These are phyloP conservation scores for Eupithecia centaureata DNA, from an alignment of 2,888 invertebrate genomes.

Conservation along the genomic window DNA sequence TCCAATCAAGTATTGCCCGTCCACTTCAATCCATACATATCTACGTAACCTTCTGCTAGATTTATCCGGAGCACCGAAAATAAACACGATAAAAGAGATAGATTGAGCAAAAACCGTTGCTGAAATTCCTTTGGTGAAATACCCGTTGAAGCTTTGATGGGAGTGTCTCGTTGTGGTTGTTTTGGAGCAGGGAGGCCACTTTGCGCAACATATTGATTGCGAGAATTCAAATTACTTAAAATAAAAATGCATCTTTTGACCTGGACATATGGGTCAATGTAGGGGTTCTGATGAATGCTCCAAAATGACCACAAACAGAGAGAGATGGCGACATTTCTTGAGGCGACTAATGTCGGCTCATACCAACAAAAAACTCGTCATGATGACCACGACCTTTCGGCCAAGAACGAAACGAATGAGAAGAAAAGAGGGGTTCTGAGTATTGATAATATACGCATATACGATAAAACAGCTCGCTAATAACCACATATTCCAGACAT, in stretches of 20 bases:
- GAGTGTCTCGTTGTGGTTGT: constrained; percentile 43
- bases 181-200: constrained; percentile 37
- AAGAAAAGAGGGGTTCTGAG: no score
- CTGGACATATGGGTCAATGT: no score
- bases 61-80: constrained; percentile 31
- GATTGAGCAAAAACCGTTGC: constrained; percentile 39
- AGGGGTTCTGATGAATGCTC: no score
- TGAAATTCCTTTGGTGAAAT: constrained; percentile 39
- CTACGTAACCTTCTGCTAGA: neutral
- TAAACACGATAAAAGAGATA: constrained; percentile 29
- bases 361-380: no score
- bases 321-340: no score
- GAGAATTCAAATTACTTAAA: neutral
- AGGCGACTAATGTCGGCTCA: no score
- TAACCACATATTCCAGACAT: no score
- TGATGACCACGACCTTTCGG: no score
- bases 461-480: no score
- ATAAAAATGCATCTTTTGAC: neutral
- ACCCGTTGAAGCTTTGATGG: constrained; percentile 41
- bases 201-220: constrained; percentile 17
- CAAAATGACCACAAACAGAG: no score
- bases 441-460: no score
- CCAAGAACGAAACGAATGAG: no score
- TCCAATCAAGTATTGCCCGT: constrained; percentile 19
- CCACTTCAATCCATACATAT: constrained; percentile 11